Evolutionary conservation across 1,140 invertebrate genomes (phyloP).

Genomic region (Linepithema humile): DNA sequence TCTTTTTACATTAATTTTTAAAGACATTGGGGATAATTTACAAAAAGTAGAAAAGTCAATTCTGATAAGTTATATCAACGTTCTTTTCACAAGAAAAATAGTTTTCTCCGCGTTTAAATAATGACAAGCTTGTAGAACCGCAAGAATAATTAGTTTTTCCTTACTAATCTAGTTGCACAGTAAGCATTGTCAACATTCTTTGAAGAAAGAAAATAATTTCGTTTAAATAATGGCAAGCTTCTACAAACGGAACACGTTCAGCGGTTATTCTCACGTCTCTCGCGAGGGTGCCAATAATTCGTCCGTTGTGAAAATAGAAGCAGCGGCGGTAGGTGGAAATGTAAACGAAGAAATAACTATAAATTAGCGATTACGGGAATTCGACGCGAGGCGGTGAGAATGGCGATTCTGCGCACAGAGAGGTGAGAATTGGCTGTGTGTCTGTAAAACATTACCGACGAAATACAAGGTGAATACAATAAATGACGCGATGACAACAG

Average conservation of each 20-base stretch:
- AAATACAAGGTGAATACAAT: constrained; percentile 35
- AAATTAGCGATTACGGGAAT: constrained; percentile 31
- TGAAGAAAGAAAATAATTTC: constrained; percentile 20
- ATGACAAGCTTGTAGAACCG: not conserved
- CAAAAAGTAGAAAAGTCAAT: not conserved
- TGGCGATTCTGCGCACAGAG: not conserved
- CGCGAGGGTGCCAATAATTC: constrained; percentile 43
- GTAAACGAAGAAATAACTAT: constrained; percentile 5
- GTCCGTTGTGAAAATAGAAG: constrained; percentile 24
- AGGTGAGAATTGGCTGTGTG: constrained; percentile 49
- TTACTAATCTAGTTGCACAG: not conserved
- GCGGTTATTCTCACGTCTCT: constrained; percentile 37
- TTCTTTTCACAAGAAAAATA: not conserved
- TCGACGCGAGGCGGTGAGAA: not conserved
- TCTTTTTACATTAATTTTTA: not conserved
- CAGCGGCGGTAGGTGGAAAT: not conserved
- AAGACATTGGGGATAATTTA: not conserved
- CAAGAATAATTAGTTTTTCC: constrained; percentile 24
- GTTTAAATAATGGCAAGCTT: constrained; percentile 28
- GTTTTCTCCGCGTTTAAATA: not conserved
- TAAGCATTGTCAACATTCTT: not conserved
- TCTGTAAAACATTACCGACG: constrained; percentile 41
- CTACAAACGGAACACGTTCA: not conserved
- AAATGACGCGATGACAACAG: constrained; percentile 65
- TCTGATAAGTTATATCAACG: not conserved